A percentile compares a stretch with the other conserved stretches of the same genome.
phyloP scores from a whole-genome alignment of 2,888 invertebrate genomes.

The Aplocera efformata region DNA sequence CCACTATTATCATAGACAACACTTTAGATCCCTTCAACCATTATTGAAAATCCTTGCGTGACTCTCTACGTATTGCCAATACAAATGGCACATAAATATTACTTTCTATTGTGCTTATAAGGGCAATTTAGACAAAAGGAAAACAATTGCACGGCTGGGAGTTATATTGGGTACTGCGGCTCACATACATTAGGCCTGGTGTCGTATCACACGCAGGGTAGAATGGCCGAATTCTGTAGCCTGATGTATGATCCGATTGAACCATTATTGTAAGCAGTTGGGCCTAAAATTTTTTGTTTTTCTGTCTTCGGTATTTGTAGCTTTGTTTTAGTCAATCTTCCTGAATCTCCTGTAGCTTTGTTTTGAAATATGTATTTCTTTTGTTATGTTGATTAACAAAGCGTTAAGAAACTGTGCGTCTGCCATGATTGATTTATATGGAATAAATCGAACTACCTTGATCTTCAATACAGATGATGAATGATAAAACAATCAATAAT shows the following conservation, averaged over 20 bases:
- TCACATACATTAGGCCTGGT: too few species aligned
- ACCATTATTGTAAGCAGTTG: too few species aligned
- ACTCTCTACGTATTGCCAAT: constrained; percentile 15
- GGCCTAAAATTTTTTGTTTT: too few species aligned
- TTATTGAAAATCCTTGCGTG: constrained; percentile 14
- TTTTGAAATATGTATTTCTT: too few species aligned
- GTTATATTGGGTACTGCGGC: constrained; percentile 1
- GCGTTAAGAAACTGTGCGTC: too few species aligned
- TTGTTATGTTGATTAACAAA: too few species aligned
- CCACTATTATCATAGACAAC: constrained; percentile 18
- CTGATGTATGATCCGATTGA: constrained; percentile 7
- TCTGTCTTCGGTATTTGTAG: constrained; percentile 12
- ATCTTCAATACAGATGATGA: too few species aligned
- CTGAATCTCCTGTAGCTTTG: too few species aligned
- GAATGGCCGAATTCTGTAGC: constrained; percentile 12
- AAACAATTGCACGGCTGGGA: constrained; percentile 29
- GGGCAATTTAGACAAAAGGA: constrained; percentile 29
- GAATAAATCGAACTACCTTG: too few species aligned
- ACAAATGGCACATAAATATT: constrained; percentile 24
- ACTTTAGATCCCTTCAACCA: constrained; percentile 11
- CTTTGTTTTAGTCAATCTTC: too few species aligned
- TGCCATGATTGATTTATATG: too few species aligned
- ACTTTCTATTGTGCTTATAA: constrained; percentile 18
- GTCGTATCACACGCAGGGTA: neutral
- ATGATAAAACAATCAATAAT: too few species aligned